These are phyloP conservation scores for Corydoras sp. DNA, from an alignment of 2,113 vertebrate genomes.

Conservation along the genomic window DNA sequence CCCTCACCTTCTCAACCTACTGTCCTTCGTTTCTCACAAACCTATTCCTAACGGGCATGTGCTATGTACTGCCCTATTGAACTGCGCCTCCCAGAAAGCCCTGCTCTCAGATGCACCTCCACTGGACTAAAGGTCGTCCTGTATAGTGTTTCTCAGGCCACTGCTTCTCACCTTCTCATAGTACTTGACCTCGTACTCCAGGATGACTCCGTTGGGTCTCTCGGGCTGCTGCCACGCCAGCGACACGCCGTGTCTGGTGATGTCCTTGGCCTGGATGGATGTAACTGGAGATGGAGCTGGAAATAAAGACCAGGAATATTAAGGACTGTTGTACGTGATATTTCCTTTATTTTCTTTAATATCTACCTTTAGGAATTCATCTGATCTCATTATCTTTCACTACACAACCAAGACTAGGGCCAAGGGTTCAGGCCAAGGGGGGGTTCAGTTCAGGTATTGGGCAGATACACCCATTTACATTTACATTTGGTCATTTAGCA, in stretches of 20 bases:
- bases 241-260: slow-evolving; percentile 87
- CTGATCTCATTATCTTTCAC: no score
- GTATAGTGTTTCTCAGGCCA: slow-evolving; percentile 43
- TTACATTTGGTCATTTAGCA: no score
- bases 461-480: no score
- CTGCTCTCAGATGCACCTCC: neutral
- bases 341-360: no score
- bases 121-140: neutral
- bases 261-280: slow-evolving; percentile 87
- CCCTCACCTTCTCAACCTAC: neutral
- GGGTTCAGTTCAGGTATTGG: no score
- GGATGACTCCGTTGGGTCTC: slow-evolving; percentile 91
- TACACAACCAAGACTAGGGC: no score
- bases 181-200: slow-evolving; percentile 98
- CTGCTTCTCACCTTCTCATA: slow-evolving; percentile 87
- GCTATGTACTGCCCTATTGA: neutral
- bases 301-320: slow-evolving; percentile 15
- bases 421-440: no score
- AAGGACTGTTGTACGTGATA: neutral
- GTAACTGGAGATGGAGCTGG: slow-evolving; percentile 89
- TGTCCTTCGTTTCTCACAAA: neutral
- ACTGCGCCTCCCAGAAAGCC: slow-evolving; percentile 16
- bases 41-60: neutral
- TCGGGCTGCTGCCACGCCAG: slow-evolving; percentile 93
- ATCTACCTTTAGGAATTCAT: no score